These are phyloP conservation scores for Xylota segnis DNA, from an alignment of 2,888 invertebrate species.

Conservation along the genomic window DNA sequence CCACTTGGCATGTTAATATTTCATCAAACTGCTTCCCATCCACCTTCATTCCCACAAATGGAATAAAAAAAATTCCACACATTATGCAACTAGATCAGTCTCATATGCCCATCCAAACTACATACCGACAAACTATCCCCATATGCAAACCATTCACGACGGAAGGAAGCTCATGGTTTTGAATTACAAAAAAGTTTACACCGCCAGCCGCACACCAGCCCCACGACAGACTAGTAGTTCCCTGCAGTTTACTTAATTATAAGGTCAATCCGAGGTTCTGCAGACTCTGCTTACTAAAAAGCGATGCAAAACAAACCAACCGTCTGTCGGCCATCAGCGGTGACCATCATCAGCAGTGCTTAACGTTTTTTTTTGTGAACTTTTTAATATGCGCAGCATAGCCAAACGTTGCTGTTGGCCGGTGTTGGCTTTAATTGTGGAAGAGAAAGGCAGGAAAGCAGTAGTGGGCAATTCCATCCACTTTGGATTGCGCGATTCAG, in stretches of 20 bases:
- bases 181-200: conserved; percentile 59
- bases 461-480: conserved; percentile 29
- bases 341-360: conserved; percentile 26
- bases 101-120: not conserved
- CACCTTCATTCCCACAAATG: not conserved
- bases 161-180: conserved; percentile 72
- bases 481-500: conserved; percentile 28
- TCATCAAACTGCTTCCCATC: not conserved
- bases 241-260: conserved; percentile 60
- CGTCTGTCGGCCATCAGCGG: conserved; percentile 14
- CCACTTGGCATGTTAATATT: not conserved
- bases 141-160: conserved; percentile 39
- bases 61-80: conserved; percentile 11
- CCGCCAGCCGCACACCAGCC: too few relatives aligned
- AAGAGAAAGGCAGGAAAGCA: conserved; percentile 63
- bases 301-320: conserved; percentile 10
- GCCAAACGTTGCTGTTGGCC: conserved; percentile 40
- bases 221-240: not conserved
- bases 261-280: conserved; percentile 68
- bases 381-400: conserved; percentile 71
- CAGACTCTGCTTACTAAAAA: conserved; percentile 36
- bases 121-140: conserved; percentile 41
- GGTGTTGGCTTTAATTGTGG: conserved; percentile 36
- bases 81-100: conserved; percentile 73
- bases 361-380: conserved; percentile 65